Evolutionary conservation across 2,113 vertebrate species (phyloP), one percentile per base, ranked within the genome.

Genomic region (Cyanocitta stelleri): DNA sequence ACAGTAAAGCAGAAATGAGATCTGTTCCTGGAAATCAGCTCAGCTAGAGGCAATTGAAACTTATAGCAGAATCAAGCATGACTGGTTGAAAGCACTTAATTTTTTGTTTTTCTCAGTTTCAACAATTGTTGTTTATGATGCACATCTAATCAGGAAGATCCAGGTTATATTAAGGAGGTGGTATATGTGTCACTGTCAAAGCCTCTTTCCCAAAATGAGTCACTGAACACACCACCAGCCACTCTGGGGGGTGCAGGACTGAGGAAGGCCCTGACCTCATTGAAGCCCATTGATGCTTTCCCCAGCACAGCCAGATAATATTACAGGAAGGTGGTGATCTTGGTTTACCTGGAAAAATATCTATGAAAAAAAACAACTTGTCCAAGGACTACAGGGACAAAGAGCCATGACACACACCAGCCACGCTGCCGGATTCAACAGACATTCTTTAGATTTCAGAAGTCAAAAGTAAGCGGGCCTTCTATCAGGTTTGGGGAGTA

Each of bases 21-120:
- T 35, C 97, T 99, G 35, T 98, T 99, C 30, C 97, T 98, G 37
- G 98, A 99, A 52, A 98, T 98, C 96, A 98, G 98, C 96, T 98
- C 2, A 1, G 35, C 43, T 69, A 64, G 13, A 89, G 58, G 68
- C 41, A 87, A 76, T 95, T 43, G 98, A 98, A 62, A 96, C 98
- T 59, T 98, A 98, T 26, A 98, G 98, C 74, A 97, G 97, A 68
- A 98, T 99, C 95, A 99, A 98, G 69, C 96, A 98, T 73, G 62
- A 41, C 27, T 64, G 19, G 16, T 68, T 69, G 61, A 80, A 88
- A 80, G 32, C 37, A 58, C 46, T 41, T 80, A n/a, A 37, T 27
- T 21, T n/a, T 58, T 71, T 75, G 16, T 71, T 71, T n/a, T 23
- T 26, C 30, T 83, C 55, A 24, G 13, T 86, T 76, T 90, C 46